Percentiles rank a stretch among this genome's conserved stretches.
phyloP scores from a whole-genome alignment of 2,113 vertebrate genomes.

The Lathamus discolor region DNA sequence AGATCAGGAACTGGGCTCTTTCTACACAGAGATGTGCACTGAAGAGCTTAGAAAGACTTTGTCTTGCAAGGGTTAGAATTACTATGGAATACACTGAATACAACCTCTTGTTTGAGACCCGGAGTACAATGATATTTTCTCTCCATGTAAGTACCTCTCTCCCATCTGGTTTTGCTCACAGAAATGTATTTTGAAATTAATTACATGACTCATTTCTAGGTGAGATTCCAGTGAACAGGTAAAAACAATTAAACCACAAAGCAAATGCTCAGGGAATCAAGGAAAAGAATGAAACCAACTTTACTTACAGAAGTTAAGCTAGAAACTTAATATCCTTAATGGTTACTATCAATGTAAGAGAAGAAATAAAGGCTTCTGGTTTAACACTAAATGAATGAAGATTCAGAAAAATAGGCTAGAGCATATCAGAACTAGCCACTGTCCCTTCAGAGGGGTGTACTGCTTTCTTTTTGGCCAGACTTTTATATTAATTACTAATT shows the following conservation, averaged over 20 bases:
- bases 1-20: background rate
- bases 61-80: background rate
- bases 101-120: background rate
- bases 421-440: background rate
- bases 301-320: background rate
- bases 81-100: background rate
- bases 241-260: background rate
- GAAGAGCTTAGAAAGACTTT: background rate
- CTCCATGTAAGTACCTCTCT: background rate
- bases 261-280: background rate
- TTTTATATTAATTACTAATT: background rate
- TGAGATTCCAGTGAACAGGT: background rate
- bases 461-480: background rate
- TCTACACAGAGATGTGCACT: background rate
- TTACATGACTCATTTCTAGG: background rate
- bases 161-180: background rate
- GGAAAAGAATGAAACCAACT: background rate
- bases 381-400: background rate
- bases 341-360: background rate
- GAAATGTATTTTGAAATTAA: background rate
- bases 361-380: background rate
- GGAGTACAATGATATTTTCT: background rate
- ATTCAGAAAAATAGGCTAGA: background rate
- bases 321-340: background rate
- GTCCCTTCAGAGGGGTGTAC: background rate